Base-by-base conservation (phyloP, 2,113 vertebrate genomes). In the Pogonocichla stellata region DNA sequence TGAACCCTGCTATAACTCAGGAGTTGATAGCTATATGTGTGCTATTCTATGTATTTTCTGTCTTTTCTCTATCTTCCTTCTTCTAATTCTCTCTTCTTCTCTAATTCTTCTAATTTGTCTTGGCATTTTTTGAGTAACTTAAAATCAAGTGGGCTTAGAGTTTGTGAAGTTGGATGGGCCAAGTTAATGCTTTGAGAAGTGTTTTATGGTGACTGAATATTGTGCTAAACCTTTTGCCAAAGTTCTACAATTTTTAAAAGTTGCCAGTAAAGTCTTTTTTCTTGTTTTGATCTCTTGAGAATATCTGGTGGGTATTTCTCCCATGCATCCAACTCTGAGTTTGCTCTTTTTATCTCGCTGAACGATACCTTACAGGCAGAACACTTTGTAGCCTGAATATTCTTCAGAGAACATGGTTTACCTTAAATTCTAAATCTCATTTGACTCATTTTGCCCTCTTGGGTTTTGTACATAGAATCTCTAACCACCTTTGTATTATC, bases 311-410 rank as follows among this genome's bases (percentile, higher is more conserved):
- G 0, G 6, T 66, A 16, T 57, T 75, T 66, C 51, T 50, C 10
- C 16, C 8, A 10, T 7, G 7, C 0, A 0, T 50, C 24, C 12
- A 24, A 29, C 23, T 65, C 69, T 34, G 60, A 7, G 15, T 48
- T 50, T 17, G 7, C 13, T 3, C 71, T 45, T 85, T 34, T 34
- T 20, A 29, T 24, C 23, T 65, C 0, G 0, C 11, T 47, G 24
- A n/a, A 47, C 0, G 1, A n/a, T 5, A 9, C 19, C 58, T 47
- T 56, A 64, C 14, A 92, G 40, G 29, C 51, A 82, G 40, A 82
- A 57, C 20, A 40, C 12, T 78, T 78, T n/a, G 15, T 43, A 67
- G 20, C 58, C 64, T 54, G 80, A 62, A 33, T 90, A 33, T 45
- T 58, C 15, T 40, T 84, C 42, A 48, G 47, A 67, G 69, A 80